Percentiles rank a stretch among this genome's conserved stretches.
Evolutionary conservation across 2,888 invertebrate genomes (phyloP).

Genomic region (Augochlorella aurata): DNA sequence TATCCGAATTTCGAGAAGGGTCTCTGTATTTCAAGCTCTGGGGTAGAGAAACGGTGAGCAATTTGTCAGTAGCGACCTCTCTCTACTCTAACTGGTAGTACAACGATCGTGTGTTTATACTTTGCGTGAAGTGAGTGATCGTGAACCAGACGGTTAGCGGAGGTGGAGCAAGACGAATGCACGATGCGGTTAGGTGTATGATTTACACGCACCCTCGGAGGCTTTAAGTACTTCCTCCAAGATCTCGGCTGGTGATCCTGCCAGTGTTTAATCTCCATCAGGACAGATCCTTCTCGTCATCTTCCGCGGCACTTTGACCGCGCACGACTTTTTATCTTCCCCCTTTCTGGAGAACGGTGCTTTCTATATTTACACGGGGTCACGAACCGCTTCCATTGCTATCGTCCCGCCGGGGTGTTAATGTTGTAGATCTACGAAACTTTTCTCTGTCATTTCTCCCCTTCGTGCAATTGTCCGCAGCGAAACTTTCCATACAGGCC

Average conservation of each 20-base stretch:
- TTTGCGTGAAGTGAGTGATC: slow-evolving; percentile 13
- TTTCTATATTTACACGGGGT: slow-evolving; percentile 55
- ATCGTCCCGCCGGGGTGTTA: background rate
- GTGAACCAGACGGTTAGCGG: background rate
- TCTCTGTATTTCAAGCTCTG: background rate
- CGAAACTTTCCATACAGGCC: background rate
- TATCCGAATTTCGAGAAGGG: background rate
- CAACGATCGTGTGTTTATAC: background rate
- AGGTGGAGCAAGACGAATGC: background rate
- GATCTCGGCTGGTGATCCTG: slow-evolving; percentile 17
- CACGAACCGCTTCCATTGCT: background rate
- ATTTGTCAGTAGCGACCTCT: slow-evolving; percentile 30
- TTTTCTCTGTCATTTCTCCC: background rate
- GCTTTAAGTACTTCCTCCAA: slow-evolving; percentile 39
- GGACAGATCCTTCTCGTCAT: slow-evolving; percentile 31
- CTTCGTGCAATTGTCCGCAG: background rate
- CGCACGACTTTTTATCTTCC: slow-evolving; percentile 57
- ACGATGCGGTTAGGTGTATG: slow-evolving; percentile 33
- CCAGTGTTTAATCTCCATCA: slow-evolving; percentile 46
- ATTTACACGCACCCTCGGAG: slow-evolving; percentile 32
- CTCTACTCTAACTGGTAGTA: background rate
- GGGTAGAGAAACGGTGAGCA: background rate
- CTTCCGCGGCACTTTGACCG: slow-evolving; percentile 39
- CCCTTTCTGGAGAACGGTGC: background rate
- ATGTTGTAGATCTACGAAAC: background rate